Evolutionary conservation across 2,797 vertebrate species (phyloP), one percentile per base, ranked within the genome.

Genomic region (Geotrypetes seraphini): DNA sequence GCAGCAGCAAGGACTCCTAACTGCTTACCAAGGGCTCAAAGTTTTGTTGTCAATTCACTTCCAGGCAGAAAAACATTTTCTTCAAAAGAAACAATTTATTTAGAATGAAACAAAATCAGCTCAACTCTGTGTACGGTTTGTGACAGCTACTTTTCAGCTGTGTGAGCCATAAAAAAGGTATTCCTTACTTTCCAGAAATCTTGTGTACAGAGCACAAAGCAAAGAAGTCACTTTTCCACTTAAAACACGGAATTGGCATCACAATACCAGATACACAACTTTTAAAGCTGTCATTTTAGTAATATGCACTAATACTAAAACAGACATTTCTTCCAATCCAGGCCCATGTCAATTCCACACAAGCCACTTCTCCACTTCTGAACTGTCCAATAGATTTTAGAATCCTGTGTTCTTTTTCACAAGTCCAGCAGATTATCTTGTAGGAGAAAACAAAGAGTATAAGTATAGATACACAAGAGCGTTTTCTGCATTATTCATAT

Each of bases 1-100:
- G 71, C 71, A 56, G 52, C 46, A 58, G 58, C n/a, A 55, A 40
- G 64, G 69, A 64, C 71, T 75, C 75, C 76, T 58, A 12, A 60
- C 72, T 51, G 68, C 74, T 65, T 51, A 59, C 73, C 66, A 71
- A 61, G 57, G 71, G 69, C 66, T 69, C 67, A 70, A 74, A 75
- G 50, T 68, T 66, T 81, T 79, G 86, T 87, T 81, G 87, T 88
- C 90, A 92, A 97, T 89, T 92, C 82, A 96, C 79, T 93, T 90
- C 91, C 91, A 90, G 80, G 91, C 94, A 97, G 90, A 93, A 93
- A 85, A 84, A 84, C 73, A 84, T 87, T 91, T 88, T 91, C 91
- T 89, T 93, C 90, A 93, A 92, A 93, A 93, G 91, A 96, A 89
- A 92, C 79, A 89, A 97, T 99, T 97, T 97, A 97, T 97, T 97